phyloP scores from a whole-genome alignment of 1,140 invertebrate genomes.

The Drosophila prosaltans region DNA sequence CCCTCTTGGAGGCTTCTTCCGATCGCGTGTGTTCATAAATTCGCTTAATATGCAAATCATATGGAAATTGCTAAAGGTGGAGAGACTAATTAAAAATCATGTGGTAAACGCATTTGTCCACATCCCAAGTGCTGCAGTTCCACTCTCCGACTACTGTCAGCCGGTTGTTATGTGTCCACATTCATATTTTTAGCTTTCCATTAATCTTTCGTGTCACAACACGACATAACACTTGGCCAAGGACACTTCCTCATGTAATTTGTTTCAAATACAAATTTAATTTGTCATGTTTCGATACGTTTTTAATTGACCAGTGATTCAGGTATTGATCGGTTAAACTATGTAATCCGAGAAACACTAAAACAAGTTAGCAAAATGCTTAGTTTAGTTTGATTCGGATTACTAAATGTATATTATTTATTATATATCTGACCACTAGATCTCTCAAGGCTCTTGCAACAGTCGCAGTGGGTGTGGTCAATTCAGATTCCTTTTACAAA shows the following conservation, averaged over 20 bases:
- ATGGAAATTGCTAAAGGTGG: constrained; percentile 35
- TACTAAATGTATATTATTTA: background rate
- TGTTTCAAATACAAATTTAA: constrained; percentile 37
- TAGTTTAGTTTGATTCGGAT: background rate
- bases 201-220: constrained; percentile 12
- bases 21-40: constrained; percentile 54
- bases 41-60: constrained; percentile 71
- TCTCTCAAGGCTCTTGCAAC: background rate
- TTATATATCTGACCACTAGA: background rate
- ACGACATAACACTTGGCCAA: constrained; percentile 17
- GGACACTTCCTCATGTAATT: constrained; percentile 56
- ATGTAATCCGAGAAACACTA: background rate
- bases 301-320: background rate
- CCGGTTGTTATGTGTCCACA: background rate
- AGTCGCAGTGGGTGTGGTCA: background rate
- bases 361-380: background rate
- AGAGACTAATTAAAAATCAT: constrained; percentile 58
- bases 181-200: constrained; percentile 16
- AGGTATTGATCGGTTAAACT: background rate
- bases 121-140: constrained; percentile 28
- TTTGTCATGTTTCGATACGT: constrained; percentile 12
- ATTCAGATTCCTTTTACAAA: no score
- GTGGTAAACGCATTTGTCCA: constrained; percentile 42
- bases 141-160: background rate
- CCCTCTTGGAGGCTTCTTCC: constrained; percentile 11